A percentile compares a stretch with the other conserved stretches of the same genome.
Evolutionary conservation across 2,797 vertebrate species (phyloP).

Genomic region (Pyrrhura leucotis): DNA sequence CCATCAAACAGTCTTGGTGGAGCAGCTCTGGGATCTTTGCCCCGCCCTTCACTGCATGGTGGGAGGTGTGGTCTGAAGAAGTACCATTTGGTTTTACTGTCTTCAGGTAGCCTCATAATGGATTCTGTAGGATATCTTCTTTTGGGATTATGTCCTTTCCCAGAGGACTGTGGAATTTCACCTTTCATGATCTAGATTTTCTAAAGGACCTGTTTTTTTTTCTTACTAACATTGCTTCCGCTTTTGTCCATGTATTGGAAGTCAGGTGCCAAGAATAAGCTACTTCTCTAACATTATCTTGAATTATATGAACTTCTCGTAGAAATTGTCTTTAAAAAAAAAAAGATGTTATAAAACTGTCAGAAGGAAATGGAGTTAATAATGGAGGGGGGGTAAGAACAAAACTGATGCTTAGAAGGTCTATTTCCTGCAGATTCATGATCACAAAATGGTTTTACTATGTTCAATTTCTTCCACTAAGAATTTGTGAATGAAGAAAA

Average conservation of each 20-base stretch:
- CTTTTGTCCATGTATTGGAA: neutral
- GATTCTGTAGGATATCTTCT: neutral
- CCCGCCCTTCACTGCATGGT: neutral
- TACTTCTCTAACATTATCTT: neutral
- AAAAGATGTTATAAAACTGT: neutral
- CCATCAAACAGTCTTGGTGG: neutral
- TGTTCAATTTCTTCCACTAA: neutral
- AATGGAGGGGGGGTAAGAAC: neutral
- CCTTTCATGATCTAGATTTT: neutral
- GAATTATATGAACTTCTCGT: neutral
- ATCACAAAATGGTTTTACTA: neutral
- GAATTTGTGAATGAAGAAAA: neutral
- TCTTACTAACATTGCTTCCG: neutral
- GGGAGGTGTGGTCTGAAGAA: neutral
- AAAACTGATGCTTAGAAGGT: neutral
- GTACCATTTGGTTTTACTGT: neutral
- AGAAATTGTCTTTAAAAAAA: neutral
- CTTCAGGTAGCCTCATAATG: neutral
- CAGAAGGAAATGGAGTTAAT: neutral
- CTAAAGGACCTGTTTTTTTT: neutral
- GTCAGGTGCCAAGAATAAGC: neutral
- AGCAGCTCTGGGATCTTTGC: neutral
- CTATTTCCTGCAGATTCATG: neutral
- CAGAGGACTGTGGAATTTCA: neutral
- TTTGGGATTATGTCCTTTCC: neutral